Base-by-base conservation (phyloP, 37 sponge, comb jelly and placozoan species). In the Ianthella basta region DNA sequence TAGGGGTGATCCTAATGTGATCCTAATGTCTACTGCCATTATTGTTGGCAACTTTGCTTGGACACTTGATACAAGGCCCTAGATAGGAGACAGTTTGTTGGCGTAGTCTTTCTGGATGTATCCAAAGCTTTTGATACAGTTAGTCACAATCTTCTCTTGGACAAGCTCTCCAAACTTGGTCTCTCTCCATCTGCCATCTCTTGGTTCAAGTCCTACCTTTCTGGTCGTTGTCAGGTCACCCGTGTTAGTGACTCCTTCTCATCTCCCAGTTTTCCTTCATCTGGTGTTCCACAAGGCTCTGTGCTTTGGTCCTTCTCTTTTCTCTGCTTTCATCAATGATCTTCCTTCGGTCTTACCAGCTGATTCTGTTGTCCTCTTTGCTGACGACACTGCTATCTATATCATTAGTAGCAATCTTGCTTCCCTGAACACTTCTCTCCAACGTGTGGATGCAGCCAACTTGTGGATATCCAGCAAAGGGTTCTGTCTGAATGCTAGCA, bases 291-390 rank as follows among this genome's bases (percentile, higher is more conserved):
- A 14, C 68, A 66, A 66, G 68, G 68, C 23, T 66, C 68, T 25
- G 68, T 66, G 23, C 68, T n/a, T 66, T 16, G 68, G 68, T 27
- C 68, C 68, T n/a, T 25, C 68, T 27, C 68, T 66, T 25, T 66
- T 66, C 23, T 66, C 68, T 66, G 23, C 68, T n/a, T 66, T 66
- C 29, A 66, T 66, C 68, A 66, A 66, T 66, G 68, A 66, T 66
- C 68, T 66, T 66, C 68, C 68, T 14, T 25, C 23, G 13, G 29
- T 66, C 23, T n/a, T 66, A 25, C 68, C 68, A 24, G 12, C 29
- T 24, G 68, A 66, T 66, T 66, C 68, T n/a, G 29, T n/a, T 66
- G 27, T 66, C 23, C 23, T 66, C 29, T 66, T 66, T 23, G 68
- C 68, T 66, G 68, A 66, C 27, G 68, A 66, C 23, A 66, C 68